These are phyloP conservation scores for Calliphora vicina DNA, from an alignment of 1,140 invertebrate genomes.

Conservation along the genomic window DNA sequence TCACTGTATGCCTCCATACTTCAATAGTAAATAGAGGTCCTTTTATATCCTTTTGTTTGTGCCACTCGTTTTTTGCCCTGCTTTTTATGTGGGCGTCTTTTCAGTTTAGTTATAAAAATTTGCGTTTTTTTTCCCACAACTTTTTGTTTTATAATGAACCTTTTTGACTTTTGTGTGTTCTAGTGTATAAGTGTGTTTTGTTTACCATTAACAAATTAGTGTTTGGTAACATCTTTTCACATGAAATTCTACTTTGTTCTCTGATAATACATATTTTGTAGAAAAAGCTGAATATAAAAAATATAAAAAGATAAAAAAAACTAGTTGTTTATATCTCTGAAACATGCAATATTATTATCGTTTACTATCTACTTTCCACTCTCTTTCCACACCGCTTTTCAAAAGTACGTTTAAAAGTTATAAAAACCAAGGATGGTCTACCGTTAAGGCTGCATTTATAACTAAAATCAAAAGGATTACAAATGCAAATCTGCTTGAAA, in stretches of 20 bases:
- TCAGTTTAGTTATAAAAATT: background rate
- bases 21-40: no score
- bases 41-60: no score
- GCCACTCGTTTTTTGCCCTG: background rate
- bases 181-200: background rate
- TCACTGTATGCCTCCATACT: no score
- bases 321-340: conserved; percentile 27
- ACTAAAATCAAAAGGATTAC: no score
- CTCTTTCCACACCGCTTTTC: no score
- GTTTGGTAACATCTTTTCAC: conserved; percentile 35
- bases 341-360: conserved; percentile 25
- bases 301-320: conserved; percentile 16
- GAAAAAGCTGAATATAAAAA: background rate
- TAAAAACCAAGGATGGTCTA: no score
- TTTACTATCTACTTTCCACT: background rate
- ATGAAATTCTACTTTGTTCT: conserved; percentile 35
- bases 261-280: conserved; percentile 22
- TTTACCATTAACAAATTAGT: conserved; percentile 40
- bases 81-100: background rate
- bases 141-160: conserved; percentile 23
- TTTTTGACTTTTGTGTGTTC: background rate
- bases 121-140: background rate
- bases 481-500: no score
- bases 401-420: no score
- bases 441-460: no score